Conservation (phyloP, 37 sponge, comb jelly and placozoan genomes). For the Amphimedon queenslandica region DNA sequence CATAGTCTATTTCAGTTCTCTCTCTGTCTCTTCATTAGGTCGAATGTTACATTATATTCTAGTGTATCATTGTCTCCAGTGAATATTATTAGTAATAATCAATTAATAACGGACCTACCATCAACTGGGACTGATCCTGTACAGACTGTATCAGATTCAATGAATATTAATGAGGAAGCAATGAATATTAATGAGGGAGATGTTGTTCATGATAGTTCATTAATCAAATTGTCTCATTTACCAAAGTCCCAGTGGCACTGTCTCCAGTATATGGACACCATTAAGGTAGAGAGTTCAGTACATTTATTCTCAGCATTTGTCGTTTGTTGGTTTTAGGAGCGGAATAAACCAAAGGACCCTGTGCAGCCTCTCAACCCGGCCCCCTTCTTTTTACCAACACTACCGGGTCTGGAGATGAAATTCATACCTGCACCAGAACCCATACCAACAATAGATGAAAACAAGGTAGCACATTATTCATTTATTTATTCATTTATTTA, state of each 20-base stretch:
- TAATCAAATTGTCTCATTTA: constrained; percentile 75
- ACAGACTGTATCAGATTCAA: no score
- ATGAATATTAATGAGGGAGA: not conserved
- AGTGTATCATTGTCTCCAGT: no score
- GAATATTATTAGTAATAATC: no score
- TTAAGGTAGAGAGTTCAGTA: constrained; percentile 61
- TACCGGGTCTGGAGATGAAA: constrained; percentile 63
- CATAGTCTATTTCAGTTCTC: no score
- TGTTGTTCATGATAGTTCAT: constrained; percentile 41
- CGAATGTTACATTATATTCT: no score
- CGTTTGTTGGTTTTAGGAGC: constrained; percentile 26
- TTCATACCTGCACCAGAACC: no score
- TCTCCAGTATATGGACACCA: constrained; percentile 75
- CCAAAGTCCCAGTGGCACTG: constrained; percentile 87
- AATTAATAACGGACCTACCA: no score
- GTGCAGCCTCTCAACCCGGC: constrained; percentile 69
- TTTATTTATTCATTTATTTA: no score
- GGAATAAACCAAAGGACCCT: constrained; percentile 95
- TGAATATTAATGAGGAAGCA: constrained; percentile 5
- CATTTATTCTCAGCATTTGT: not conserved
- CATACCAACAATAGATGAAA: no score
- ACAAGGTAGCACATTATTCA: no score
- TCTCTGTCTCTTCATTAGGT: no score
- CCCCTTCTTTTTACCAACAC: constrained; percentile 94
- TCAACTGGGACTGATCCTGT: constrained; percentile 24